Conservation (phyloP, 2,797 vertebrate species). For the Meriones psammophilus region DNA sequence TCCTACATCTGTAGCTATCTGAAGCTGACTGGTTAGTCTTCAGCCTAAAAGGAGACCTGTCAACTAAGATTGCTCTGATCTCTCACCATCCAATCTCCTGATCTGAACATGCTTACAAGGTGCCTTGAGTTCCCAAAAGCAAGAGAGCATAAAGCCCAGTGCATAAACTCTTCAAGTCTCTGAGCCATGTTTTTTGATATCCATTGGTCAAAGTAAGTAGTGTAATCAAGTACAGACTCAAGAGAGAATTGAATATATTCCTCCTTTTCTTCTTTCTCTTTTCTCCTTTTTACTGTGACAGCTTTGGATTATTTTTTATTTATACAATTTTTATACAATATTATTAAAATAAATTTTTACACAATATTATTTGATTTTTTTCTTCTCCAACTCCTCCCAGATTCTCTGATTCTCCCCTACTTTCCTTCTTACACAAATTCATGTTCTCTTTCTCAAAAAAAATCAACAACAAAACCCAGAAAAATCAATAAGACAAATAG, state of each 20-base stretch:
- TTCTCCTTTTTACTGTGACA: background rate
- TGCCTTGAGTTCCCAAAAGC: background rate
- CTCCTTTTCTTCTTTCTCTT: background rate
- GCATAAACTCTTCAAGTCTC: background rate
- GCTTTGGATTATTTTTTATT: background rate
- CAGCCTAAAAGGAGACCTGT: background rate
- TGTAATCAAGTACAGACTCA: background rate
- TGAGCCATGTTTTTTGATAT: background rate
- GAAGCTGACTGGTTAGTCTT: background rate
- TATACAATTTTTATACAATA: background rate
- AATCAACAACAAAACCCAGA: background rate
- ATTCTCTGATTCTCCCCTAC: background rate
- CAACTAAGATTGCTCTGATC: background rate
- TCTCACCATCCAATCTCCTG: background rate
- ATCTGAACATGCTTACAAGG: background rate
- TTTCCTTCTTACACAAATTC: background rate
- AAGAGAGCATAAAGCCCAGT: background rate
- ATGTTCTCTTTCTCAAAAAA: background rate
- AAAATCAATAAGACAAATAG: background rate
- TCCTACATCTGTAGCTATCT: background rate
- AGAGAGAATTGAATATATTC: conserved; percentile 1
- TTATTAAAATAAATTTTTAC: background rate
- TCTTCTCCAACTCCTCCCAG: background rate
- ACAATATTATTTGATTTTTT: background rate
- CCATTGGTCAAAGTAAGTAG: background rate